Percentiles rank a stretch among this genome's conserved stretches.
Conservation (phyloP, 2,888 invertebrate species). For the Chesias legatella region DNA sequence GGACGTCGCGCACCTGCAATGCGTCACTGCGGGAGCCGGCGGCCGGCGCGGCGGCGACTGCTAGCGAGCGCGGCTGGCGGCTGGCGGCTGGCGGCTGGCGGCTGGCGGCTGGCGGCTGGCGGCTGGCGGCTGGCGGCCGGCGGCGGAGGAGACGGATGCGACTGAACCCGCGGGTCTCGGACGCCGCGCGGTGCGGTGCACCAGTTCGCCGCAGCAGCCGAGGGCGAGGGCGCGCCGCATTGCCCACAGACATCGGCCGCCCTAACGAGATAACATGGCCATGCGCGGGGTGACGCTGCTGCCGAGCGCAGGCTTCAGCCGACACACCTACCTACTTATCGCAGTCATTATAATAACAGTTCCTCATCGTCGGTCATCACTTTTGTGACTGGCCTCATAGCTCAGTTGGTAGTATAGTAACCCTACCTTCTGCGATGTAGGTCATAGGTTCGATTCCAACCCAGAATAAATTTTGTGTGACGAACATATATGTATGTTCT, state of each 20-base stretch:
- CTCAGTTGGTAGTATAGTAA: too few species aligned
- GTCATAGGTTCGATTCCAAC: too few species aligned
- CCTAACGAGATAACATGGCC: slow-evolving; percentile 46
- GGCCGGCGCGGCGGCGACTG: slow-evolving; percentile 40
- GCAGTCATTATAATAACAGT: neutral
- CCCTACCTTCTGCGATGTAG: too few species aligned
- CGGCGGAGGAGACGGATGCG: slow-evolving; percentile 36
- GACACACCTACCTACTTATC: slow-evolving; percentile 3
- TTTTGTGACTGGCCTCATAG: too few species aligned
- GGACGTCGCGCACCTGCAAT: slow-evolving; percentile 92
- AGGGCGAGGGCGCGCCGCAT: slow-evolving; percentile 50
- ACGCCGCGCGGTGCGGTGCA: slow-evolving; percentile 45
- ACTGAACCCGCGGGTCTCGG: slow-evolving; percentile 39
- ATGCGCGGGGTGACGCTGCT: slow-evolving; percentile 26
- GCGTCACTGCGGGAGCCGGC: slow-evolving; percentile 82
- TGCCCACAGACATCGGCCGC: slow-evolving; percentile 46
- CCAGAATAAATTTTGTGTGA: too few species aligned
- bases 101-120: slow-evolving; percentile 36
- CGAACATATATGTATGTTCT: too few species aligned
- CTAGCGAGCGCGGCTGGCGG: slow-evolving; percentile 33
- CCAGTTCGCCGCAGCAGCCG: slow-evolving; percentile 53
- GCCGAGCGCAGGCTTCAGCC: slow-evolving; percentile 33
- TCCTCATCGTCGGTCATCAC: too few species aligned
- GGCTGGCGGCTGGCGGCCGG: slow-evolving; percentile 36
- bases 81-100: slow-evolving; percentile 32